Evolutionary conservation across 2,797 vertebrate genomes (phyloP).

Genomic region (Scolopax bukidnonensis): DNA sequence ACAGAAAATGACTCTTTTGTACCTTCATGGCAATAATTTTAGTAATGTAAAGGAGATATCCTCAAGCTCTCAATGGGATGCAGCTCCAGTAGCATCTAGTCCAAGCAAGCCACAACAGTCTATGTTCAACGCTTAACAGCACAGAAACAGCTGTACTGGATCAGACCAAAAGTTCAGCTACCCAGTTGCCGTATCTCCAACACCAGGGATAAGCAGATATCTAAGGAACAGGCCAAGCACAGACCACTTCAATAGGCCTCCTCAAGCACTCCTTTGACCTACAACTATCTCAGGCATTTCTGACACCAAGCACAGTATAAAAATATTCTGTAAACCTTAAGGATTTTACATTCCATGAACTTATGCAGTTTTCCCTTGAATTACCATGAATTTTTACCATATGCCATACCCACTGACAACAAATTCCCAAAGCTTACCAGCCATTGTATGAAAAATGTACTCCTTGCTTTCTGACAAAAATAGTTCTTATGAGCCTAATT

Average conservation of each 20-base stretch:
- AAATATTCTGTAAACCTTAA: background rate
- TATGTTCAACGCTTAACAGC: background rate
- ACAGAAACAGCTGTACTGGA: background rate
- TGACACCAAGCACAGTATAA: background rate
- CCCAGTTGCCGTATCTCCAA: background rate
- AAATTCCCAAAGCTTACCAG: background rate
- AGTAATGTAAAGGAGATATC: background rate
- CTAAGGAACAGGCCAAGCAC: background rate
- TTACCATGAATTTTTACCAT: background rate
- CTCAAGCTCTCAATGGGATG: background rate
- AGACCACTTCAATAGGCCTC: background rate
- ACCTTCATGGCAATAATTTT: constrained; percentile 12
- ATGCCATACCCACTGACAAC: background rate
- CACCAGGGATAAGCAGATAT: background rate
- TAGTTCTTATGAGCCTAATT: background rate
- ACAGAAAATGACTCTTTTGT: constrained; percentile 35
- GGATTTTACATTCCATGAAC: background rate
- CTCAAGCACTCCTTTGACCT: background rate
- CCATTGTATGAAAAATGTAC: background rate
- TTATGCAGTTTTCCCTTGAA: background rate
- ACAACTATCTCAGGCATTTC: background rate
- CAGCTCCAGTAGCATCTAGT: background rate
- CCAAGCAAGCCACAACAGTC: background rate
- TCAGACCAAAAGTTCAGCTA: background rate
- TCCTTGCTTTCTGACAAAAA: background rate